Evolutionary conservation across 2,113 vertebrate genomes (phyloP).

Genomic region (Dasyprocta punctata): DNA sequence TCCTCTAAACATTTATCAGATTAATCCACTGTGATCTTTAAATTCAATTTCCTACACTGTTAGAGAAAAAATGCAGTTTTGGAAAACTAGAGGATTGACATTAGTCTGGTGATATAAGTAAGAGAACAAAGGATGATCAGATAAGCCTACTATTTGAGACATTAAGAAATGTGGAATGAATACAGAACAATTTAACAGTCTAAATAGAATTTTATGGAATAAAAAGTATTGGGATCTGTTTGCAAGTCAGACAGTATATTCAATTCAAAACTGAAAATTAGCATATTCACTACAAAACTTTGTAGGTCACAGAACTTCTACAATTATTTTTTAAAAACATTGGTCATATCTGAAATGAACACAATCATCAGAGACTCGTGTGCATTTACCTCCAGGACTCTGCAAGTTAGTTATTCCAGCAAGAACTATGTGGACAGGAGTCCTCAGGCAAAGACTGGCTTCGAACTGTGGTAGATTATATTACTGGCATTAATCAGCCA

Average conservation of each 20-base stretch:
- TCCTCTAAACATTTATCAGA: neutral
- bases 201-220: neutral
- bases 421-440: conserved; percentile 75
- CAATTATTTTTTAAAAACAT: conserved; percentile 50
- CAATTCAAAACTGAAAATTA: conserved; percentile 51
- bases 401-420: conserved; percentile 78
- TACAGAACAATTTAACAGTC: neutral
- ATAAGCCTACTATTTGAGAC: neutral
- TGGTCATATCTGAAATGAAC: conserved; percentile 69
- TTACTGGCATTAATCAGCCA: conserved; percentile 73
- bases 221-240: neutral
- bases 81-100: neutral
- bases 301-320: neutral
- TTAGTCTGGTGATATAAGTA: neutral
- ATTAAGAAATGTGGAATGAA: neutral
- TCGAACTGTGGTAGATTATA: conserved; percentile 57
- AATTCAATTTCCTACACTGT: neutral
- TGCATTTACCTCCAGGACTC: conserved; percentile 66
- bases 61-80: neutral
- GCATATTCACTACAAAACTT: conserved; percentile 10
- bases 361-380: conserved; percentile 50
- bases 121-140: neutral
- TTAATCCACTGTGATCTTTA: neutral
- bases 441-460: conserved; percentile 74
- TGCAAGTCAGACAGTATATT: neutral